Conservation (phyloP, 2,888 invertebrate genomes). For the Leistus spinibarbis region DNA sequence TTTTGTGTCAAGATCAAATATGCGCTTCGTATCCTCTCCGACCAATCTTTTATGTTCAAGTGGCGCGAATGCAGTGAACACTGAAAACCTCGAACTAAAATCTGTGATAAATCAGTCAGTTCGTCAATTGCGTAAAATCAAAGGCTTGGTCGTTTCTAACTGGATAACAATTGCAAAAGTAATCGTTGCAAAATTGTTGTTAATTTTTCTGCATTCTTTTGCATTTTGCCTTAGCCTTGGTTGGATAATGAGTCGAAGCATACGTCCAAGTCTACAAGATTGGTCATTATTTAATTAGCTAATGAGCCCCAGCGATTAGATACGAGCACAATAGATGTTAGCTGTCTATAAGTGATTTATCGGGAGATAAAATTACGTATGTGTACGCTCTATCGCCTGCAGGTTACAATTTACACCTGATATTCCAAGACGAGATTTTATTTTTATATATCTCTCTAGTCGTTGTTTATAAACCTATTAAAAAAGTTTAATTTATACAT, state of each 20-base stretch:
- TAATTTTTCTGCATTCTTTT: too few species aligned
- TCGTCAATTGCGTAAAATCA: neutral
- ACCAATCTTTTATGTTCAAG: too few species aligned
- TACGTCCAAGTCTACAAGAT: neutral
- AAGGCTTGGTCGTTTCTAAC: neutral
- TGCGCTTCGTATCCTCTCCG: too few species aligned
- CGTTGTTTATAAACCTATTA: too few species aligned
- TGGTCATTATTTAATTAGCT: conserved; percentile 26
- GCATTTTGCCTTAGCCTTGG: neutral
- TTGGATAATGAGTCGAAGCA: neutral
- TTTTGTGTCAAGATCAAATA: too few species aligned
- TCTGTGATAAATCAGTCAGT: too few species aligned
- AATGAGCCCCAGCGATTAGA: conserved; percentile 22
- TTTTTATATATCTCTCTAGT: neutral
- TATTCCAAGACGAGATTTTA: neutral
- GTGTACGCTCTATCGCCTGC: neutral
- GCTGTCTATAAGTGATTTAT: conserved; percentile 17
- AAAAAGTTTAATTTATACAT: too few species aligned
- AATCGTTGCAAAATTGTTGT: neutral
- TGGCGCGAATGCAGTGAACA: too few species aligned
- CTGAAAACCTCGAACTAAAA: too few species aligned
- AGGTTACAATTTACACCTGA: neutral
- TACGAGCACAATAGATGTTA: conserved; percentile 10
- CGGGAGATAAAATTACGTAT: neutral
- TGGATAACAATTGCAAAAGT: neutral